Conservation (phyloP, 2,888 invertebrate genomes). For the Microplitis deprimator region DNA sequence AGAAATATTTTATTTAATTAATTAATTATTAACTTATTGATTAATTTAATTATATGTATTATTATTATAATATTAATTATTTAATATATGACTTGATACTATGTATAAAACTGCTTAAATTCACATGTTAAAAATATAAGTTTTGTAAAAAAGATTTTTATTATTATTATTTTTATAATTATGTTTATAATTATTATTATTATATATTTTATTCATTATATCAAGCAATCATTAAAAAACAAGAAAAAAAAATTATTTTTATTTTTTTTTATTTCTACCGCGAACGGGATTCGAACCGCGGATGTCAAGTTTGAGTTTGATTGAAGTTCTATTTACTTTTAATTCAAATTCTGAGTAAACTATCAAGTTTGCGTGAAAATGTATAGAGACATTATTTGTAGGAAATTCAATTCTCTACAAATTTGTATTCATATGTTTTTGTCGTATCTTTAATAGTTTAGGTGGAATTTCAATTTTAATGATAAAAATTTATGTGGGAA, state of each 20-base stretch:
- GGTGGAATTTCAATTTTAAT: too few species aligned
- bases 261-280: too few species aligned
- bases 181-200: conserved; percentile 23
- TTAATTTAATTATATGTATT: background rate
- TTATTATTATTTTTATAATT: background rate
- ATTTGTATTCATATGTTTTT: too few species aligned
- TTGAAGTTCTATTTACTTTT: too few species aligned
- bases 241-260: background rate
- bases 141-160: conserved; percentile 59
- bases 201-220: conserved; percentile 36
- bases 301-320: too few species aligned
- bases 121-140: conserved; percentile 58
- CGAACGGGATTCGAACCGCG: too few species aligned
- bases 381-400: too few species aligned
- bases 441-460: too few species aligned
- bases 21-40: background rate
- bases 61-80: background rate
- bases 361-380: too few species aligned
- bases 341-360: too few species aligned
- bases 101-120: conserved; percentile 41
- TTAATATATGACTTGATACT: conserved; percentile 39
- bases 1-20: conserved; percentile 25
- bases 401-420: too few species aligned
- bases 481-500: too few species aligned
- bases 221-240: conserved; percentile 30